Evolutionary conservation across 2,113 vertebrate species (phyloP).

Genomic region (Anthoscopus minutus): DNA sequence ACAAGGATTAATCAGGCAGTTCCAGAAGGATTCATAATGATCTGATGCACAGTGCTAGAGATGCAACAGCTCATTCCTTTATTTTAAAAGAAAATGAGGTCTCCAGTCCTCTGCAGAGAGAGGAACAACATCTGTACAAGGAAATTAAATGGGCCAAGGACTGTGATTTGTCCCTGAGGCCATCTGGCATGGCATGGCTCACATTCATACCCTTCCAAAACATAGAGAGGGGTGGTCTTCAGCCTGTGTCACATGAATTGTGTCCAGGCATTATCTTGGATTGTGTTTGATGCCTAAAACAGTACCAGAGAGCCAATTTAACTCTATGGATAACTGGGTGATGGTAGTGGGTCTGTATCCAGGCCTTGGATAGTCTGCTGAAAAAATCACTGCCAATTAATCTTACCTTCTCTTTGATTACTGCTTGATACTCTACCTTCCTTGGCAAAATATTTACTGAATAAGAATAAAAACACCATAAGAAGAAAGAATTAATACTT

Average conservation of each 20-base stretch:
- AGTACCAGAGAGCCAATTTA: background rate
- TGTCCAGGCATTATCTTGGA: background rate
- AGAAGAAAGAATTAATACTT: background rate
- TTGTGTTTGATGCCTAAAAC: background rate
- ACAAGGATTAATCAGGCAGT: conserved; percentile 22
- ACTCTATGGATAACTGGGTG: background rate
- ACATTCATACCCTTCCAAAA: background rate
- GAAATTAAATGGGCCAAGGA: background rate
- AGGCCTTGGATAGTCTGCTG: background rate
- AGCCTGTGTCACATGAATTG: background rate
- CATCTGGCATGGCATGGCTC: background rate
- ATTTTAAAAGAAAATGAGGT: background rate
- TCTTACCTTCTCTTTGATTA: background rate
- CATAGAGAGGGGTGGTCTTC: background rate
- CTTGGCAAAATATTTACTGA: background rate
- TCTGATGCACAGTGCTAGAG: background rate
- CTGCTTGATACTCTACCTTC: background rate
- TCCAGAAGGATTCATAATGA: background rate
- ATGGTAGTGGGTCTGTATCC: background rate
- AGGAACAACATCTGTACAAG: background rate
- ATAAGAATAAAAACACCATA: background rate
- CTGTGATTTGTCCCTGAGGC: background rate
- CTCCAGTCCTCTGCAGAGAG: background rate
- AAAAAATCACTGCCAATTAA: background rate
- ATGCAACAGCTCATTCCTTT: background rate